Evolutionary conservation across 2,113 vertebrate genomes (phyloP).

Genomic region (Emydocephalus ijimae): DNA sequence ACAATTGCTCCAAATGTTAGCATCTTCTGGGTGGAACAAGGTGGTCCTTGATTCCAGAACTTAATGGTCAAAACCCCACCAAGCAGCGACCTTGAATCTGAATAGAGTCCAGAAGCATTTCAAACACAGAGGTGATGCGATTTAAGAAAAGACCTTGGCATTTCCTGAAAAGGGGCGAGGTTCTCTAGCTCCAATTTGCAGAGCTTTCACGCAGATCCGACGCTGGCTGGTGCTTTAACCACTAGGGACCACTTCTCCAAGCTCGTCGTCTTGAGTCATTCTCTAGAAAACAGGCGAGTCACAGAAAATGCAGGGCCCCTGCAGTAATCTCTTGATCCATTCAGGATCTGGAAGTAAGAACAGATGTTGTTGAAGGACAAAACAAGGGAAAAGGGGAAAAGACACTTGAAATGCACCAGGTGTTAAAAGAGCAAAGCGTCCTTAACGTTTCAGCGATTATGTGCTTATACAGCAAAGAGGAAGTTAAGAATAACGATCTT

Average conservation of each 20-base stretch:
- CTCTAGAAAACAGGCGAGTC: conserved; percentile 89
- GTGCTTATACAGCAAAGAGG: not conserved
- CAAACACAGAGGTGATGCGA: not conserved
- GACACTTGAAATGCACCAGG: not conserved
- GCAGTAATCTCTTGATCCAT: conserved; percentile 91
- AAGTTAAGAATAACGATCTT: not conserved
- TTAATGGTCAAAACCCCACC: conserved; percentile 16
- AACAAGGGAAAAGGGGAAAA: not conserved
- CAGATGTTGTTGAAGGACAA: conserved; percentile 22
- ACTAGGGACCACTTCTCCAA: not conserved
- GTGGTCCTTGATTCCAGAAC: conserved; percentile 6
- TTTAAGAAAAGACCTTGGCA: not conserved
- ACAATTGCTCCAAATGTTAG: not conserved
- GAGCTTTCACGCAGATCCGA: not conserved
- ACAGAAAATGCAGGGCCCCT: conserved; percentile 88
- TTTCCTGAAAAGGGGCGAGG: not conserved
- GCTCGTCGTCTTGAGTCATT: not conserved
- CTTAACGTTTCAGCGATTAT: not conserved
- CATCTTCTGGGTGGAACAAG: not conserved
- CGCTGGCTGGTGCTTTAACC: not conserved
- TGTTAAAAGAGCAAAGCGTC: not conserved
- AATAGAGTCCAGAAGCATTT: not conserved
- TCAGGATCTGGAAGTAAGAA: conserved; percentile 83
- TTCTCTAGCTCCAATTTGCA: not conserved
- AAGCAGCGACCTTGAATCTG: not conserved